Percentiles rank a stretch among this genome's conserved stretches.
phyloP scores from a whole-genome alignment of 2,888 invertebrate species.

The Muscina levida region DNA sequence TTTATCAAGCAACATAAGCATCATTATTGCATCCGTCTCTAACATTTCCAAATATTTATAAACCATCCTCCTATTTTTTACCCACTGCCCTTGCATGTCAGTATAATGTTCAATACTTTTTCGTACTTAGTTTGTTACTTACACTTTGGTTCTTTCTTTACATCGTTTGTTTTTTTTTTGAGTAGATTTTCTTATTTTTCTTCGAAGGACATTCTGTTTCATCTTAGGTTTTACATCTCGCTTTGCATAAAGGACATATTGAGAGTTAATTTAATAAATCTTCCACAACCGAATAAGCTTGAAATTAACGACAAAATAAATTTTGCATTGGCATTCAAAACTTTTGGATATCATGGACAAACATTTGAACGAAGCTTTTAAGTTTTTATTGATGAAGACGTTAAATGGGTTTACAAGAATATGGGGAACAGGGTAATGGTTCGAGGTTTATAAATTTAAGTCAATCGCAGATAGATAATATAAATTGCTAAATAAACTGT shows the following conservation, averaged over 20 bases:
- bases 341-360: conserved; percentile 50
- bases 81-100: not conserved
- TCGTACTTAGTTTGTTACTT: conserved; percentile 27
- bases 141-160: not conserved
- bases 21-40: no score
- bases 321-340: conserved; percentile 62
- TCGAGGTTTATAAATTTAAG: no score
- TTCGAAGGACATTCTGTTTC: conserved; percentile 11
- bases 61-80: not conserved
- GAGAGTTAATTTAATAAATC: conserved; percentile 79
- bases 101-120: not conserved
- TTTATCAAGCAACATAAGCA: no score
- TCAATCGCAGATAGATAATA: no score
- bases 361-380: no score
- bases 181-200: conserved; percentile 31
- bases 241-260: conserved; percentile 64
- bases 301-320: conserved; percentile 78
- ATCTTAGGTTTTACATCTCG: conserved; percentile 25
- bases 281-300: conserved; percentile 78
- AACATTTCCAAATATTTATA: not conserved
- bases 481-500: no score
- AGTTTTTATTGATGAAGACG: no score
- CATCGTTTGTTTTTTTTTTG: not conserved
- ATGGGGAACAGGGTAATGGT: no score
- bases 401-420: no score